Evolutionary conservation across 2,113 vertebrate species (phyloP), one percentile per base, ranked within the genome.

Genomic region (Connochaetes taurinus): DNA sequence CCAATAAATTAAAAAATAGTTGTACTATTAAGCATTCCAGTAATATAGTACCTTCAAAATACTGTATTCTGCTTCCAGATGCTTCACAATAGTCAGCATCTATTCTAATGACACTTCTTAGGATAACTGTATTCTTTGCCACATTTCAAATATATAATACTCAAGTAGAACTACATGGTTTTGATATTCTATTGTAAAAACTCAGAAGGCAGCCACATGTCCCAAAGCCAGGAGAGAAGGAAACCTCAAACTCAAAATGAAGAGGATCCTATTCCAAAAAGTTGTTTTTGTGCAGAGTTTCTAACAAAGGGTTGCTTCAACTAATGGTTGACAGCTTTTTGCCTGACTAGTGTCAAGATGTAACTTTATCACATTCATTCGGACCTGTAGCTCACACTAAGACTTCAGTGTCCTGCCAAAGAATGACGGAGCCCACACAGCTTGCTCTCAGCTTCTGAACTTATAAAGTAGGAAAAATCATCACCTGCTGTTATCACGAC

Each of bases 161-260:
- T 86, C 21, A 60, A 84, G 25, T 83, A 8, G 27, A 95, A 50
- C 21, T 43, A 3, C 25, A 25, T 15, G 31, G 29, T 87, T 94
- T 82, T 91, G 23, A 57, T n/a, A 60, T 21, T 74, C 27, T 52
- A 11, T 33, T 91, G 55, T 71, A 67, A 96, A 94, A 91, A 55
- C 53, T 97, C 84, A 78, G 58, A 87, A 29, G 67, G 36, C 12
- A 86, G 71, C 19, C 60, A 19, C 31, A 29, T 33, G 7, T 78
- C 33, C 85, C 55, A 58, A 25, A 33, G 90, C 74, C 50, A 92
- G 17, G 50, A 90, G 0, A 71, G 87, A 84, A 87, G 40, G 92
- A 88, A 90, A 91, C 6, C 40, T 92, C 21, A 43, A 94, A 87
- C 8, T 78, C 92, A 90, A 82, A 97, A 89, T 94, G 40, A 91